Conservation (phyloP, 2,888 invertebrate genomes). For the Tupiocoris notatus region DNA sequence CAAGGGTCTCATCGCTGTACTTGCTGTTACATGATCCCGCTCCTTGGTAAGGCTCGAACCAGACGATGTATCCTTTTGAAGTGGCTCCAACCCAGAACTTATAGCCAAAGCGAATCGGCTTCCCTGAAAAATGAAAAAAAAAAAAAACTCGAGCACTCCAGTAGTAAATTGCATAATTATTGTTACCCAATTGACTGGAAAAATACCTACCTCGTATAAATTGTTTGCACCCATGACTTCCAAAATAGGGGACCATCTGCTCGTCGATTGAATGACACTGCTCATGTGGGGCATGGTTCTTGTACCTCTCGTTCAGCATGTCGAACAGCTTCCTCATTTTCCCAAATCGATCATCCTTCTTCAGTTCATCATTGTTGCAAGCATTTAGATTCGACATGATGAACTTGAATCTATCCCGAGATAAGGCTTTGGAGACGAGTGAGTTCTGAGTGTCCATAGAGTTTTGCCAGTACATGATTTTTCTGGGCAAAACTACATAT, state of each 20-base stretch:
- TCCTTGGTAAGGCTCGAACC: conserved; percentile 29
- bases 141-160: too few relatives aligned
- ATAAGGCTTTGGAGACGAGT: conserved; percentile 13
- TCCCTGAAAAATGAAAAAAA: conserved; percentile 5
- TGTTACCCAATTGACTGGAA: too few relatives aligned
- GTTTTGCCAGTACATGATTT: conserved; percentile 24
- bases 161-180: too few relatives aligned
- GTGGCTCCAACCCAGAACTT: conserved; percentile 31
- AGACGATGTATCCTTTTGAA: background rate
- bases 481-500: conserved; percentile 5
- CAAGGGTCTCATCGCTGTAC: background rate
- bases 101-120: conserved; percentile 15
- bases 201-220: conserved; percentile 23
- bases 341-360: conserved; percentile 9
- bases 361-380: conserved; percentile 10
- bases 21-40: background rate
- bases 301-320: conserved; percentile 7
- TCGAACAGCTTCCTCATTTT: too few relatives aligned
- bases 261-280: conserved; percentile 14
- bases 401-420: conserved; percentile 22
- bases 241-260: conserved; percentile 21
- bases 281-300: background rate
- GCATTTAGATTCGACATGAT: conserved; percentile 21
- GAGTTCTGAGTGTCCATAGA: conserved; percentile 9
- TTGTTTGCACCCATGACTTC: conserved; percentile 4